phyloP scores from a whole-genome alignment of 2,888 invertebrate genomes.

The Acrocyrtus sp. region DNA sequence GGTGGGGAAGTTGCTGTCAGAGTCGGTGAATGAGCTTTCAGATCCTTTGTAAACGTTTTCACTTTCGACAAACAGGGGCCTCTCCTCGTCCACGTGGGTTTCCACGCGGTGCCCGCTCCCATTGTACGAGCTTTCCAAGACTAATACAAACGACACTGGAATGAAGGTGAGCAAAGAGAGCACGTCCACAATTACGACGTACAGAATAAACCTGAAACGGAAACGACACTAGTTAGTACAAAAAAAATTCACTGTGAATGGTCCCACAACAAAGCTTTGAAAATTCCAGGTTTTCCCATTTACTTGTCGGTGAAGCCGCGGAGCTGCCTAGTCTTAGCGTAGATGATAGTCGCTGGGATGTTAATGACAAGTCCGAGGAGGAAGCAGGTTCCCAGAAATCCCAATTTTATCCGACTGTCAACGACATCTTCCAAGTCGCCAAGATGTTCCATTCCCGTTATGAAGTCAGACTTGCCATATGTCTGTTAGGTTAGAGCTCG shows the following conservation, averaged over 20 bases:
- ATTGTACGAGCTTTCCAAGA: conserved; percentile 26
- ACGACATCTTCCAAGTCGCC: neutral
- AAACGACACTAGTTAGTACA: too few relatives aligned
- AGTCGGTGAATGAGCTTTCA: neutral
- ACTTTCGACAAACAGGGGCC: conserved; percentile 16
- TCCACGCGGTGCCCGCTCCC: neutral
- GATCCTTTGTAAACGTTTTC: too few relatives aligned
- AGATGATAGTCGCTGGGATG: conserved; percentile 46
- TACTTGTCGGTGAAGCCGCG: conserved; percentile 58
- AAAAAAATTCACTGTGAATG: neutral
- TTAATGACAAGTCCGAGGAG: conserved; percentile 50
- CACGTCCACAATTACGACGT: conserved; percentile 28
- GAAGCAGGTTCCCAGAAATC: conserved; percentile 33
- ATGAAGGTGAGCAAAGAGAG: conserved; percentile 22
- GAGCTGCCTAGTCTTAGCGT: conserved; percentile 50
- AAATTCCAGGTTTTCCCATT: conserved; percentile 9
- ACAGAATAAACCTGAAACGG: conserved; percentile 32
- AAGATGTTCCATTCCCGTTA: conserved; percentile 20
- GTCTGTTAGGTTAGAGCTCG: conserved; percentile 40
- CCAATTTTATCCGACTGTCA: conserved; percentile 5
- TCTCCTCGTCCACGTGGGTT: neutral
- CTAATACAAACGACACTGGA: conserved; percentile 31
- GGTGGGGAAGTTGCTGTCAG: conserved; percentile 10
- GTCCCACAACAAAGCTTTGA: neutral
- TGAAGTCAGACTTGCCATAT: conserved; percentile 30